phyloP scores from a whole-genome alignment of 2,797 vertebrate genomes.

The Eleutherodactylus coqui region DNA sequence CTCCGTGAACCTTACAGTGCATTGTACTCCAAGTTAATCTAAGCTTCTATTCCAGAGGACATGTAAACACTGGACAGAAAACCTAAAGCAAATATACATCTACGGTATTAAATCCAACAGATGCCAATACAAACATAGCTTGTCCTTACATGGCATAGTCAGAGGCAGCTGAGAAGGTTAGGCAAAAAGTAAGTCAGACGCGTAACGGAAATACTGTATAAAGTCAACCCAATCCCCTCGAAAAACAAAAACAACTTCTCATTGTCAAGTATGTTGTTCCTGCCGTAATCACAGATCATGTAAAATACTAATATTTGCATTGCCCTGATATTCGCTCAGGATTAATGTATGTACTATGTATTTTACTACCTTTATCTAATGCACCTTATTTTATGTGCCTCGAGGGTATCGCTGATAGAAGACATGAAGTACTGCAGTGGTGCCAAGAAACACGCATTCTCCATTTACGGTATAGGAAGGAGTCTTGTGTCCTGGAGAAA shows the following conservation, averaged over 20 bases:
- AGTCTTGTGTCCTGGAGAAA: neutral
- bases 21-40: constrained; percentile 2
- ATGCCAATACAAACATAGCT: constrained; percentile 38
- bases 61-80: neutral
- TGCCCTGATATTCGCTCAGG: neutral
- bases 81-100: constrained; percentile 14
- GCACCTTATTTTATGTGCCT: neutral
- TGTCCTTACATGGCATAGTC: constrained; percentile 34
- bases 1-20: neutral
- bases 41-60: constrained; percentile 5
- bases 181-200: neutral
- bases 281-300: neutral
- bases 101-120: neutral
- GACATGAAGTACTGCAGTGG: neutral
- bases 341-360: neutral
- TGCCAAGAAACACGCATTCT: neutral
- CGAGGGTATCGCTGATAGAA: neutral
- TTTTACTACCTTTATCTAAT: neutral
- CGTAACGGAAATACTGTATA: constrained; percentile 6
- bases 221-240: neutral
- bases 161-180: neutral
- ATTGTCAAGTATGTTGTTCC: neutral
- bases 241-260: neutral
- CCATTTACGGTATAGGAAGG: neutral
- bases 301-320: neutral